These are phyloP conservation scores for Lochmaea capreae DNA, from an alignment of 2,888 invertebrate genomes.

Conservation along the genomic window DNA sequence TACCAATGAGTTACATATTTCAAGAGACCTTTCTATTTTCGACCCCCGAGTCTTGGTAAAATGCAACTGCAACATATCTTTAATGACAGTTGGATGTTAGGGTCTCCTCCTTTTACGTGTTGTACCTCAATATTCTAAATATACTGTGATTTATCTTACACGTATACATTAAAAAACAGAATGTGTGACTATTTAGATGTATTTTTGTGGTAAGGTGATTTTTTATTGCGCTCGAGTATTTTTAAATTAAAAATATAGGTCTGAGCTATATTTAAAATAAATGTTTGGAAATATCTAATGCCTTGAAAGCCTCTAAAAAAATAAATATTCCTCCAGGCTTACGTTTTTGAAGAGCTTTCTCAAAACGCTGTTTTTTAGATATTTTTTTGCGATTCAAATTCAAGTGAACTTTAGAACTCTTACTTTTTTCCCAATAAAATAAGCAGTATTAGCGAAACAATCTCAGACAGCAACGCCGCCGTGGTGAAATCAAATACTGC, in stretches of 20 bases:
- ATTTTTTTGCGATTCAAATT: no score
- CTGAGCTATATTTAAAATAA: neutral
- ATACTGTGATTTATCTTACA: slow-evolving; percentile 29
- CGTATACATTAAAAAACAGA: slow-evolving; percentile 3
- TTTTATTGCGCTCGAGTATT: neutral
- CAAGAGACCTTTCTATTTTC: neutral
- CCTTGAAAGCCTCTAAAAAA: neutral
- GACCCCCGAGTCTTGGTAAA: neutral
- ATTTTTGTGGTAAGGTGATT: slow-evolving; percentile 8
- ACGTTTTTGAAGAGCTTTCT: neutral
- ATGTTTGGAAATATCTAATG: neutral
- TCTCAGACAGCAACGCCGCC: no score
- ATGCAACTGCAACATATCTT: slow-evolving; percentile 32
- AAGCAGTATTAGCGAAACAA: no score
- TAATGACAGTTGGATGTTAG: slow-evolving; percentile 24
- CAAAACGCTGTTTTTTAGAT: no score
- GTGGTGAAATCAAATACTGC: no score
- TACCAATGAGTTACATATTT: neutral
- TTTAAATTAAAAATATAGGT: neutral
- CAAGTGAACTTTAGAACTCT: no score
- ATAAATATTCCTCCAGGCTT: neutral
- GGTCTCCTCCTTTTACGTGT: slow-evolving; percentile 32
- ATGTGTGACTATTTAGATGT: neutral
- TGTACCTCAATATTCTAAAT: slow-evolving; percentile 30
- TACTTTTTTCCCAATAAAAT: no score